phyloP scores from a whole-genome alignment of 2,888 invertebrate genomes.

The Brachyptera risi region DNA sequence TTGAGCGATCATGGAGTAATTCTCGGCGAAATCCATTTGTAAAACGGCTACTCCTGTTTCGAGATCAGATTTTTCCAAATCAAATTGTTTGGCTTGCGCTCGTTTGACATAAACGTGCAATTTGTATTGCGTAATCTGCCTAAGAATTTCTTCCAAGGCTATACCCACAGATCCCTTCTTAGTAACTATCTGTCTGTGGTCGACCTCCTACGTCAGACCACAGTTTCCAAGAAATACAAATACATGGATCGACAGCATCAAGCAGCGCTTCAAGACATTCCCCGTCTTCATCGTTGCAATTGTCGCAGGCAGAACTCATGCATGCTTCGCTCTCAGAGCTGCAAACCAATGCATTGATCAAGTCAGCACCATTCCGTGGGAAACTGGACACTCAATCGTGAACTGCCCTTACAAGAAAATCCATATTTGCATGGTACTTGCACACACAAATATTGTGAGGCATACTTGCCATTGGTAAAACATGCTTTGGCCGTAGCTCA shows the following conservation, averaged over 20 bases:
- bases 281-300: not conserved
- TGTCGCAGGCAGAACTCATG: not conserved
- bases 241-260: not conserved
- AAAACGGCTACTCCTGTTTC: constrained; percentile 20
- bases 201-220: not conserved
- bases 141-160: not conserved
- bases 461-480: not conserved
- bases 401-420: constrained; percentile 17
- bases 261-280: not conserved
- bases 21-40: constrained; percentile 26
- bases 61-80: constrained; percentile 3
- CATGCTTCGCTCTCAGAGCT: not conserved
- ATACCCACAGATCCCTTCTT: not conserved
- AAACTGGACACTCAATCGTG: not conserved
- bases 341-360: not conserved
- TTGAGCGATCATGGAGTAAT: constrained; percentile 10
- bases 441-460: constrained; percentile 16
- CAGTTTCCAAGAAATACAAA: not conserved
- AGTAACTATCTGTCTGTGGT: not conserved
- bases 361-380: not conserved
- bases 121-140: constrained; percentile 15
- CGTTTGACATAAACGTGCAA: constrained; percentile 24
- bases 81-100: constrained; percentile 18
- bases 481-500: constrained; percentile 19
- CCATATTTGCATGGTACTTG: constrained; percentile 21